These are phyloP conservation scores for Harpagus bidentatus DNA, from an alignment of 2,113 vertebrate genomes.

Conservation along the genomic window DNA sequence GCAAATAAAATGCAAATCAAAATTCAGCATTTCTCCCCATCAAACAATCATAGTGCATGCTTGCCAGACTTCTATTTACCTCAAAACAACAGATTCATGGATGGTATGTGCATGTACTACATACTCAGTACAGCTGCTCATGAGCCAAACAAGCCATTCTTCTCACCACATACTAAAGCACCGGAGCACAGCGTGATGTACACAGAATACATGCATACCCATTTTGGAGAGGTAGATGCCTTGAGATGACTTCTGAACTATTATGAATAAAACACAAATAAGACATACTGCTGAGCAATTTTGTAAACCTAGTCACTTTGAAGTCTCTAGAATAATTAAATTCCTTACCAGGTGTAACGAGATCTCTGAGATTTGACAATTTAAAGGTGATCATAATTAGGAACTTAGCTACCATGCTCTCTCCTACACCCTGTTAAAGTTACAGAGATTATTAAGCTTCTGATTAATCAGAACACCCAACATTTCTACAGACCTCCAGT, in stretches of 20 bases:
- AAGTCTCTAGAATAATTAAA: not conserved
- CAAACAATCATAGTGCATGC: not conserved
- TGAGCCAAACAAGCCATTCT: conserved; percentile 11
- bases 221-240: conserved; percentile 15
- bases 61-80: not conserved
- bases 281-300: conserved; percentile 21
- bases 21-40: conserved; percentile 9
- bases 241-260: conserved; percentile 40
- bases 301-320: not conserved
- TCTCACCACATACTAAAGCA: conserved; percentile 12
- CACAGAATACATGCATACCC: conserved; percentile 30
- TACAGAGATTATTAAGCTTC: not conserved
- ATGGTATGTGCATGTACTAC: not conserved
- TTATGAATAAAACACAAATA: conserved; percentile 31
- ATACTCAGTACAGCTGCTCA: not conserved
- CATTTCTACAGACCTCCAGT: not conserved
- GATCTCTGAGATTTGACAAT: not conserved
- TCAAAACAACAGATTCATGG: not conserved
- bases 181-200: not conserved
- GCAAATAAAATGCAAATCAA: conserved; percentile 37
- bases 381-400: not conserved
- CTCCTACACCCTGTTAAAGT: not conserved
- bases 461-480: not conserved
- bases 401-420: not conserved
- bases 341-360: not conserved